Base-by-base conservation (phyloP, 2,888 invertebrate species). In the Drosophila kuntzei region DNA sequence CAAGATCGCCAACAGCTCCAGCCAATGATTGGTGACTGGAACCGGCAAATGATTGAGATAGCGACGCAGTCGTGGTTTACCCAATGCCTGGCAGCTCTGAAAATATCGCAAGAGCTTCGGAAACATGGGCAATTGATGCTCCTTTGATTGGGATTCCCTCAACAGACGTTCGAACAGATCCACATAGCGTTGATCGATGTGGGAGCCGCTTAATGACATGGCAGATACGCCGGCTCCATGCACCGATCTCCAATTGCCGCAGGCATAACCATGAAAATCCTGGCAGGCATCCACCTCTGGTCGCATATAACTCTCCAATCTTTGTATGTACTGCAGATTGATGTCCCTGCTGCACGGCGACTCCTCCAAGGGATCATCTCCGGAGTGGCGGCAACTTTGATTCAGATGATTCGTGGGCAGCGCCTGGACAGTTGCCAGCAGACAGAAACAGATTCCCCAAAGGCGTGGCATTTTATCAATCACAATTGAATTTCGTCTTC, bases 201-300 rank as follows among this genome's bases (percentile, higher is more conserved):
- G 65, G 2, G 60, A 57, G 0, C 89, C 88, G 29, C 84, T 90
- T 16, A 87, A 25, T 4, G 74, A 67, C 78, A 90, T 84, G 14
- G 84, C 80, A 1, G 85, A 83, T 8, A 18, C 70, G 6, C 60
- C 60, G 7, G 62, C 51, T 2, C 47, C 71, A 3, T 86, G 79
- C n/a, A 62, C 58, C 0, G 54, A 32, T 1, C 44, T 36, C 91
- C 91, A 90, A 14, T 82, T 82, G 49, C 90, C 87, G 37, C 90
- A 90, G 20, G 90, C 87, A 36, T 89, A 80, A 12, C 66, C 70
- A 57, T 90, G 79, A 16, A 90, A 90, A 49, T 91, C 78, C 14
- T 78, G 74, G 44, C 90, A 90, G 0, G 91, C 86, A 63, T 87
- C 71, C 36, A 73, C 59, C 32, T 76, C 69, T 1, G 61, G 66